Conservation (phyloP, 2,797 vertebrate species). For the Betta splendens region DNA sequence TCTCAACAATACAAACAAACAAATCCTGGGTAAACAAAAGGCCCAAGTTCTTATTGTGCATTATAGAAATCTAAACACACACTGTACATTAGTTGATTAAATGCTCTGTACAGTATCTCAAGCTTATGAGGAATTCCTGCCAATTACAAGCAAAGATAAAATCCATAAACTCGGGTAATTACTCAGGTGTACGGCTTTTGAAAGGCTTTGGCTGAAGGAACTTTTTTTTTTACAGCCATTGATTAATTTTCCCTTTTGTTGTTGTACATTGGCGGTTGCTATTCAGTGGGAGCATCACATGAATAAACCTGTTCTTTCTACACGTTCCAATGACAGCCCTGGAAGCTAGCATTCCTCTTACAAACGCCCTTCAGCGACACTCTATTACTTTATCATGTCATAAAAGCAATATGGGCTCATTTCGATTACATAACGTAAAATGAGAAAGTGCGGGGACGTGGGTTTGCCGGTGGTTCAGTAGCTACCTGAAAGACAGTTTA, state of each 20-base stretch:
- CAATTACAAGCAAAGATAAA: not conserved
- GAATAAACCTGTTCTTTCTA: not conserved
- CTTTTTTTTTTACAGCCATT: not conserved
- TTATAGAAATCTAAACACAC: not conserved
- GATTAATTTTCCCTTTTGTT: not conserved
- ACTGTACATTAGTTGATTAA: not conserved
- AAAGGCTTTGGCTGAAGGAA: not conserved
- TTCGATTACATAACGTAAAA: conserved; percentile 1
- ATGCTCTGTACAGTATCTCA: not conserved
- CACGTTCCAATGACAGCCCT: not conserved
- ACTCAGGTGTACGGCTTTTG: not conserved
- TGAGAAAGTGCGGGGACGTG: not conserved
- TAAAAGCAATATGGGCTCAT: not conserved
- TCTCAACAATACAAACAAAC: too few species aligned
- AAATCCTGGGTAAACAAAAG: too few species aligned
- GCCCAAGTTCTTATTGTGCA: too few species aligned
- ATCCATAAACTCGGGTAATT: not conserved
- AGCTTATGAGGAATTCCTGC: not conserved
- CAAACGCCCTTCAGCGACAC: not conserved
- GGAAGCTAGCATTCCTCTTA: not conserved
- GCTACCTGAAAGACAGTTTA: not conserved
- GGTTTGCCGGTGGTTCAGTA: not conserved
- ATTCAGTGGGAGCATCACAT: not conserved
- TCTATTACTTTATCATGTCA: conserved; percentile 1
- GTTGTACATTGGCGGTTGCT: not conserved